Evolutionary conservation across 2,888 invertebrate genomes (phyloP).

Genomic region (Drosophila imparisetae): DNA sequence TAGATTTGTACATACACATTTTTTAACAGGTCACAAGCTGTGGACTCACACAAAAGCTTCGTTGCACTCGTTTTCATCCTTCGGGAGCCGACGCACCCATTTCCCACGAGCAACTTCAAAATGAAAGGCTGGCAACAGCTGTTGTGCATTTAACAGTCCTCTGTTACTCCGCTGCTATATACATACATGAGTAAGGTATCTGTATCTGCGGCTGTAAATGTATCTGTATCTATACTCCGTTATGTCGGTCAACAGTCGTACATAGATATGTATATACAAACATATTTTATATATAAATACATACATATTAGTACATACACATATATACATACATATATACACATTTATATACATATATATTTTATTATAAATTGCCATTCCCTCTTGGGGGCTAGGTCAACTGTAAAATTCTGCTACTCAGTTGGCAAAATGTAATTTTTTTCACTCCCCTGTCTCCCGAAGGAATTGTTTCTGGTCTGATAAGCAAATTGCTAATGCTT

Average conservation of each 20-base stretch:
- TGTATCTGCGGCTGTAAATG: conserved; percentile 20
- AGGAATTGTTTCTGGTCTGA: conserved; percentile 33
- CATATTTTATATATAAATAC: not conserved
- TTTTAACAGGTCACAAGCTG: conserved; percentile 69
- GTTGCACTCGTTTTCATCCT: conserved; percentile 71
- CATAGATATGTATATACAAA: conserved; percentile 1
- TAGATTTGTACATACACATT: conserved; percentile 4
- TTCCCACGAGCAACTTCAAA: not conserved
- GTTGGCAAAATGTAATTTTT: conserved; percentile 19
- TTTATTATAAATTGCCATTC: conserved; percentile 49
- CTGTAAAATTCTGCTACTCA: conserved; percentile 24
- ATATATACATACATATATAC: conserved; percentile 12
- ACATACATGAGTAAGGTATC: conserved; percentile 4
- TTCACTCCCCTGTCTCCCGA: conserved; percentile 7
- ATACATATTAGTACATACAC: conserved; percentile 14
- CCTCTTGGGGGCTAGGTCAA: conserved; percentile 53
- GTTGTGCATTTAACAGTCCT: conserved; percentile 40
- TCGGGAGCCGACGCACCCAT: conserved; percentile 49
- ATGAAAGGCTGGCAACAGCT: conserved; percentile 31
- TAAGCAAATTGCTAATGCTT: conserved; percentile 43
- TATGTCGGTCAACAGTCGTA: conserved; percentile 45
- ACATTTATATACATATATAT: conserved; percentile 9
- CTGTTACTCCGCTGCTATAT: conserved; percentile 30
- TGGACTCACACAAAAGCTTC: conserved; percentile 46
- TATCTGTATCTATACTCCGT: conserved; percentile 45